These are phyloP conservation scores for Nesoenas mayeri DNA, from an alignment of 2,113 vertebrate species.

Conservation along the genomic window DNA sequence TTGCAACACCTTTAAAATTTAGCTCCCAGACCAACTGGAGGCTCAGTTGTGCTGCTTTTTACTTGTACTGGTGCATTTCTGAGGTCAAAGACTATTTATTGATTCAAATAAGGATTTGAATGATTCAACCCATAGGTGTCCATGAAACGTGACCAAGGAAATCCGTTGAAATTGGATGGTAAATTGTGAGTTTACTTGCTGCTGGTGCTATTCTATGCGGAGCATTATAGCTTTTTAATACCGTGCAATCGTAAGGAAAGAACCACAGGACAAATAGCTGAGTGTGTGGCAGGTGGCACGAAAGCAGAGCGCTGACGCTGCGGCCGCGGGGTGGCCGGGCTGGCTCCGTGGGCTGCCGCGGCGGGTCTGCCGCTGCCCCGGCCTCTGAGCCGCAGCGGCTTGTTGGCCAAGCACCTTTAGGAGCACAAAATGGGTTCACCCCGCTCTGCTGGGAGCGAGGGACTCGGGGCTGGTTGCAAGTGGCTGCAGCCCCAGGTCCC, in stretches of 20 bases:
- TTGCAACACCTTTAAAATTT: neutral
- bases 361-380: neutral
- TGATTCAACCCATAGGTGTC: neutral
- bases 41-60: neutral
- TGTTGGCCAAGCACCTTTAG: fast-evolving
- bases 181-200: neutral
- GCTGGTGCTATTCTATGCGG: constrained; percentile 19
- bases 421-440: neutral
- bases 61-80: neutral
- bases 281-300: neutral
- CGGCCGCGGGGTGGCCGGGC: neutral
- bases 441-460: neutral
- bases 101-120: neutral
- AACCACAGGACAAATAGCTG: neutral
- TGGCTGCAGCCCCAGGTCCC: neutral
- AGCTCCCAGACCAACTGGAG: neutral
- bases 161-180: neutral
- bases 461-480: fast-evolving
- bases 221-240: neutral
- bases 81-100: neutral
- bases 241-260: neutral
- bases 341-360: neutral
- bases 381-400: neutral
- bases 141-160: neutral
- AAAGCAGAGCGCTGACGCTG: neutral